Evolutionary conservation across 2,113 vertebrate genomes (phyloP).

Genomic region (Hirundichthys speculiger): DNA sequence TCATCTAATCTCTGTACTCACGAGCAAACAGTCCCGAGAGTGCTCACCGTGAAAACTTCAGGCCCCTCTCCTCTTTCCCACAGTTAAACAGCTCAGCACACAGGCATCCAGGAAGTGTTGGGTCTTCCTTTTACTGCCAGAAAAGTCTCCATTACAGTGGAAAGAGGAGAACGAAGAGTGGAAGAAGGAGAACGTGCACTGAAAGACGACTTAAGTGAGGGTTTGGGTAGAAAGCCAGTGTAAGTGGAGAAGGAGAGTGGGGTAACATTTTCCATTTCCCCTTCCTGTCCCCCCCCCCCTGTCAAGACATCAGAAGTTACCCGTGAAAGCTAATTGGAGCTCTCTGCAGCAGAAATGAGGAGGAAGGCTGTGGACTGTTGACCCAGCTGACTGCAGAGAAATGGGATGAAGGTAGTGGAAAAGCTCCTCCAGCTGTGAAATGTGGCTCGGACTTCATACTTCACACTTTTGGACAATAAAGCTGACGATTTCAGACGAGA

Average conservation of each 20-base stretch:
- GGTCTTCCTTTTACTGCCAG: conserved; percentile 61
- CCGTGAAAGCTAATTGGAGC: conserved; percentile 42
- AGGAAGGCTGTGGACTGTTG: conserved; percentile 47
- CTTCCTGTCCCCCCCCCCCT: conserved; percentile 42
- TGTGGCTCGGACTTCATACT: conserved; percentile 23
- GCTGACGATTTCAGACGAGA: not conserved
- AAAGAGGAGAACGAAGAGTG: not conserved
- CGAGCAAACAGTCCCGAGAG: conserved; percentile 29
- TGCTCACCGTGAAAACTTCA: conserved; percentile 52
- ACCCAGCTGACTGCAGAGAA: conserved; percentile 55
- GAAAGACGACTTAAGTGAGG: conserved; percentile 27
- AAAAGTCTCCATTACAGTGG: conserved; percentile 45
- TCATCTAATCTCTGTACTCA: conserved; percentile 10
- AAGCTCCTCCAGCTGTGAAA: conserved; percentile 24
- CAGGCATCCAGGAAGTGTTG: conserved; percentile 73
- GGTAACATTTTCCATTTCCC: conserved; percentile 69
- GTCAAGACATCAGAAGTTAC: conserved; percentile 40
- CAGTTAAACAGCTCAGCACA: conserved; percentile 66
- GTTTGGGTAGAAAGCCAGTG: conserved; percentile 19
- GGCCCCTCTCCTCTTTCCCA: conserved; percentile 65
- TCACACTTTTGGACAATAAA: not conserved
- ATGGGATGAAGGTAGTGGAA: conserved; percentile 60
- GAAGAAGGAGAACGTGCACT: conserved; percentile 12
- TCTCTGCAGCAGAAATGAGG: conserved; percentile 22
- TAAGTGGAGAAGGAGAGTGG: conserved; percentile 42